Evolutionary conservation across 37 sponge, comb jelly and placozoan species (phyloP).

Genomic region (Lycopodina hypogea): DNA sequence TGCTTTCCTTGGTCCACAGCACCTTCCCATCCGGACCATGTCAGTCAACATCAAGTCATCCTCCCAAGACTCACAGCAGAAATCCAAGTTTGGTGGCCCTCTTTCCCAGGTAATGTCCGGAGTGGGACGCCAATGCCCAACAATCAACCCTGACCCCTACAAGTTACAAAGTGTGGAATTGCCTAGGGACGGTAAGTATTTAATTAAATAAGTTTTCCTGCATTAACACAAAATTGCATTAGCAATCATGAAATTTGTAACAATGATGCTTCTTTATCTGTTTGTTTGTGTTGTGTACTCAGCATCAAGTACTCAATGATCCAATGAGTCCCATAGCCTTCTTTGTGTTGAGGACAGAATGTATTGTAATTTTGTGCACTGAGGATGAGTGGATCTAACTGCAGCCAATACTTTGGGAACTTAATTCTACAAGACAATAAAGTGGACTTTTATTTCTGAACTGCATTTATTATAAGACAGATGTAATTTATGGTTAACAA

Average conservation of each 20-base stretch:
- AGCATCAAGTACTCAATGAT: neutral
- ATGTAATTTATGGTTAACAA: too few species aligned
- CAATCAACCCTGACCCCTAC: neutral
- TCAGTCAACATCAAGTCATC: slow-evolving; percentile 9
- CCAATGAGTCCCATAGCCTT: neutral
- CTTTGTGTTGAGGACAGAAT: too few species aligned
- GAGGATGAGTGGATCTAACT: neutral
- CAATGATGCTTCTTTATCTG: too few species aligned
- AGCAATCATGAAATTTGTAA: too few species aligned
- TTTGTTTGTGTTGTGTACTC: neutral
- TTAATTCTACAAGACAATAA: too few species aligned
- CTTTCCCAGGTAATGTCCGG: neutral
- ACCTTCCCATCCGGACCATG: slow-evolving; percentile 7
- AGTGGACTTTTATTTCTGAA: too few species aligned
- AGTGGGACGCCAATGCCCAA: neutral
- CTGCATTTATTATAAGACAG: too few species aligned
- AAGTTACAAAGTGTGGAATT: neutral
- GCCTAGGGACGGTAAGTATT: neutral
- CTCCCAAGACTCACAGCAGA: neutral
- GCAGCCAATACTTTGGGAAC: neutral
- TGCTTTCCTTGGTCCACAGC: neutral
- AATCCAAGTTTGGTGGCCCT: neutral
- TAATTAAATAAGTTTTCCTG: neutral
- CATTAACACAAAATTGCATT: too few species aligned
- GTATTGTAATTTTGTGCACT: too few species aligned